These are phyloP conservation scores for Poeciliopsis gracilis DNA, from an alignment of 2,797 vertebrate genomes.

Conservation along the genomic window DNA sequence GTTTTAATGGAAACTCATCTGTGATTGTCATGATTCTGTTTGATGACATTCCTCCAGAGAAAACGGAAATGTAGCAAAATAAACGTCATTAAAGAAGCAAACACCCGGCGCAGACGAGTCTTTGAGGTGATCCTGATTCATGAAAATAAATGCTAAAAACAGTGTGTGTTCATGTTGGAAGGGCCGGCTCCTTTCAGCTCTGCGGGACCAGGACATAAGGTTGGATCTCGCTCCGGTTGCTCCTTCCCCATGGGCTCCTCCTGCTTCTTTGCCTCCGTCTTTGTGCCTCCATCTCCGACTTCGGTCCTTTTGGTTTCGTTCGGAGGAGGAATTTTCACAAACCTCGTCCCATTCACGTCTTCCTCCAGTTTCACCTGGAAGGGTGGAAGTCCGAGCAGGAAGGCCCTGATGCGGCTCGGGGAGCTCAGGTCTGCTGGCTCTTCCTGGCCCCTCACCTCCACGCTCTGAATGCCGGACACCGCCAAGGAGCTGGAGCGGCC, in stretches of 20 bases:
- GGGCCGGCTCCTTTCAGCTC: conserved; percentile 48
- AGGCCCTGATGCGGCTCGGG: conserved; percentile 80
- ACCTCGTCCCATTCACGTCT: conserved; percentile 60
- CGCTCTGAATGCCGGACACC: conserved; percentile 8
- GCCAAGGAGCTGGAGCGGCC: conserved; percentile 31
- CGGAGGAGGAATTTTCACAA: conserved; percentile 49
- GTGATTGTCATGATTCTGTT: conserved; percentile 65
- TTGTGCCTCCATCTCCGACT: conserved; percentile 14
- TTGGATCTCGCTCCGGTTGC: conserved; percentile 32
- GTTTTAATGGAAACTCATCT: conserved; percentile 24
- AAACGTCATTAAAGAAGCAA: neutral
- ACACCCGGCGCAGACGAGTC: neutral
- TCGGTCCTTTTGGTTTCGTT: conserved; percentile 34
- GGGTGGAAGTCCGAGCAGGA: conserved; percentile 71
- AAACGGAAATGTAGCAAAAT: conserved; percentile 1
- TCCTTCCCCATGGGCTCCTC: conserved; percentile 26
- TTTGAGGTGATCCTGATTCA: neutral
- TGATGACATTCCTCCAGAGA: conserved; percentile 6
- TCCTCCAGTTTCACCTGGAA: conserved; percentile 74
- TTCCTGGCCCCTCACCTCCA: conserved; percentile 69
- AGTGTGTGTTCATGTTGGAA: conserved; percentile 39
- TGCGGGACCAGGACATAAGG: conserved; percentile 36
- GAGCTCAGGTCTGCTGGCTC: conserved; percentile 84
- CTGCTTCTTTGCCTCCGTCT: conserved; percentile 16
- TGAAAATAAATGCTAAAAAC: conserved; percentile 41